Evolutionary conservation across 2,888 invertebrate genomes (phyloP), one percentile per base, ranked within the genome.

Genomic region (Anthoptus insignis): DNA sequence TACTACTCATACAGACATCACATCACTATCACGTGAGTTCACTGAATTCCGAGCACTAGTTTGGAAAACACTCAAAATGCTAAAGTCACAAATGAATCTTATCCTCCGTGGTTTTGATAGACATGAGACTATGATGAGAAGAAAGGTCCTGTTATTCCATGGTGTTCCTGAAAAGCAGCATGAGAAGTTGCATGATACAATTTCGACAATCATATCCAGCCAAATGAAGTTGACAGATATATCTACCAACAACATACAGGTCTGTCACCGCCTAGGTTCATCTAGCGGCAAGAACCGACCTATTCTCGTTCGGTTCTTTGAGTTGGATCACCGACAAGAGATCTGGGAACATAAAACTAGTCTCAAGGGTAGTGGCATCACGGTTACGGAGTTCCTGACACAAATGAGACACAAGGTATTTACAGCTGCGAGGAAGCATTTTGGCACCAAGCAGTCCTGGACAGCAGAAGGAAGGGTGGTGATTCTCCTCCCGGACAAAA

Each of bases 141-240:
- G 52, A 9, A 52, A 52, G 13, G 39, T 54, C 13, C 37, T 54
- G 0, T 16, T 54, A 7, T 39, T 54, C 37, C 54, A 54, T 14
- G 54, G 54, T 22, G 8, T 54, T 5, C 14, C 54, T 0, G 37
- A 54, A 13, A 54, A 54, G 6, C 14, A 9, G 9, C 14, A 39
- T n/a, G 54, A 54, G 14, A 54, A 54, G 8, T 3, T 37, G 7
- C 9, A 22, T 22, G 54, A 39, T 2, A 3, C 6, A n/a, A 13
- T 22, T 24, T 29, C 7, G n/a, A 7, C 32, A 1, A 22, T 54
- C 22, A 54, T 54, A 39, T 9, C 37, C 37, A 13, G 39, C 14
- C 54, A 22, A 22, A 9, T 54, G 9, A 39, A 39, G 37, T n/a
- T 37, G 37, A 14, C 37, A 1, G 37, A 39, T 9, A 7, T 54